phyloP scores from a whole-genome alignment of 2,888 invertebrate species.

The Agrotis segetum region DNA sequence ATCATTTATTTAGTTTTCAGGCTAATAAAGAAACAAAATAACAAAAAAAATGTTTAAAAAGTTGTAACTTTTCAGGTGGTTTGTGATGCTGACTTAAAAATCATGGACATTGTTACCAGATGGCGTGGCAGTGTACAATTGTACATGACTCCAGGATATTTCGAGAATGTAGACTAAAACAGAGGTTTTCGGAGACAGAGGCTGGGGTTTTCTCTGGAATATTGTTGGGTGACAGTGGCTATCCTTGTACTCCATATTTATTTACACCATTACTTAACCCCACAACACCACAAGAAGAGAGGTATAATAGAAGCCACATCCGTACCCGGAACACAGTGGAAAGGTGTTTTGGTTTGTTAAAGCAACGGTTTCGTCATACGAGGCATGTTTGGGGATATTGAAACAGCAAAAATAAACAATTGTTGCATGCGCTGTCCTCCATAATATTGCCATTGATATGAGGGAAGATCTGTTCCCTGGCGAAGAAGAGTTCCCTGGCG shows the following conservation, averaged over 20 bases:
- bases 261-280: no score
- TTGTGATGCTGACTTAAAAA: constrained; percentile 52
- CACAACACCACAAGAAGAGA: no score
- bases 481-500: constrained; percentile 9
- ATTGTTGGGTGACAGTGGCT: no score
- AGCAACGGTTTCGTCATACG: neutral
- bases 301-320: no score
- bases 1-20: no score
- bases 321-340: no score
- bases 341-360: neutral
- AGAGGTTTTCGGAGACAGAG: constrained; percentile 51
- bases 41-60: neutral
- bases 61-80: constrained; percentile 40
- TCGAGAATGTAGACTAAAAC: constrained; percentile 39
- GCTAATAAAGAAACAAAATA: no score
- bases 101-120: constrained; percentile 49
- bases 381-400: constrained; percentile 12
- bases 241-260: no score
- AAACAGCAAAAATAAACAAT: constrained; percentile 15
- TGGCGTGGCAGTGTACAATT: constrained; percentile 59
- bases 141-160: constrained; percentile 60
- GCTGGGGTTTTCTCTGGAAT: neutral
- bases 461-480: constrained; percentile 11
- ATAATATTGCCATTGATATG: constrained; percentile 10
- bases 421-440: constrained; percentile 11